Conservation (phyloP, 2,888 invertebrate species). For the Ectemnius continuus region DNA sequence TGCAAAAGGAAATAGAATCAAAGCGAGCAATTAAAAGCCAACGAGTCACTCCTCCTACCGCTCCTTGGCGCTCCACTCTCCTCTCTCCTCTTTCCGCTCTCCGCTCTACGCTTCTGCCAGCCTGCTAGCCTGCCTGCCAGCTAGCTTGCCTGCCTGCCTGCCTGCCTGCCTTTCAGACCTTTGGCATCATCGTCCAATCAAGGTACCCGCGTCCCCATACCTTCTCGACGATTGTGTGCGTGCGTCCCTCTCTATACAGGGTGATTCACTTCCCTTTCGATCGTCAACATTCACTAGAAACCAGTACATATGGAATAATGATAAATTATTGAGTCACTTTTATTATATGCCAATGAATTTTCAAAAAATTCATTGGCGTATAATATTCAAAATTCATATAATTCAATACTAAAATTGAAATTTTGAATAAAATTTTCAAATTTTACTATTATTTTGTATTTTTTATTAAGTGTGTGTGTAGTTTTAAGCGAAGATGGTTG, state of each 20-base stretch:
- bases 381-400: too few species aligned
- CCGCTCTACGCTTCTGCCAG: background rate
- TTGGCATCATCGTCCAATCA: slow-evolving; percentile 63
- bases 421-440: too few species aligned
- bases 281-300: too few species aligned
- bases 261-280: too few species aligned
- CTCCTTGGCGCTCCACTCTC: background rate
- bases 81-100: background rate
- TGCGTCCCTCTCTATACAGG: background rate
- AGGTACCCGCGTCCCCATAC: slow-evolving; percentile 34
- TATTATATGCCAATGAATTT: too few species aligned
- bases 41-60: slow-evolving; percentile 38
- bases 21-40: slow-evolving; percentile 64
- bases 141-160: slow-evolving; percentile 1
- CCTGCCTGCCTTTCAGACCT: slow-evolving; percentile 38
- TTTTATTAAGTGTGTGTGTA: too few species aligned
- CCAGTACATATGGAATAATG: too few species aligned
- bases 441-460: too few species aligned
- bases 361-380: too few species aligned
- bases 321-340: too few species aligned
- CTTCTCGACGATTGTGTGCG: background rate
- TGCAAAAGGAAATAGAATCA: slow-evolving; percentile 61
- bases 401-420: too few species aligned
- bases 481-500: too few species aligned
- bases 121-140: slow-evolving; percentile 16